Evolutionary conservation across 2,888 invertebrate species (phyloP).

Genomic region (Ganaspis brasiliensis): DNA sequence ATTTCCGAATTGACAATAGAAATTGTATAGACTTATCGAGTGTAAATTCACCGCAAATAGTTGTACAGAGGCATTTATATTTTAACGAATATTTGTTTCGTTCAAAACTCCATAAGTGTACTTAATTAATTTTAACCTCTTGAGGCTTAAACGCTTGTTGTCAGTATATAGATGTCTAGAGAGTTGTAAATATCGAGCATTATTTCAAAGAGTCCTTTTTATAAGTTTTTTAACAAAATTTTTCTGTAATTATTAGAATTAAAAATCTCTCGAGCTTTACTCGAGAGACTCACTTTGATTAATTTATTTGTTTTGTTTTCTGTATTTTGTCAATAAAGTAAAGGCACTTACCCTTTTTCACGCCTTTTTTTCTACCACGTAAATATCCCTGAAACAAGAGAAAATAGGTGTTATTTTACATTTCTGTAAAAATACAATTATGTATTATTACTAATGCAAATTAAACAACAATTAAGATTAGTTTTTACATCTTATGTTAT

Average conservation of each 20-base stretch:
- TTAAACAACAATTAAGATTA: no score
- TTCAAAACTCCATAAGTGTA: background rate
- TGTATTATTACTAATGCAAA: no score
- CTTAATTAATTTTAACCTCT: background rate
- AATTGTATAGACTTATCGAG: background rate
- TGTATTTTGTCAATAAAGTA: no score
- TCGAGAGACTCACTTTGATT: no score
- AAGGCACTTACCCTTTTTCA: background rate
- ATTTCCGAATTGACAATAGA: constrained; percentile 12
- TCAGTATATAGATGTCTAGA: background rate
- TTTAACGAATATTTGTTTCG: background rate
- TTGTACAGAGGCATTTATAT: background rate
- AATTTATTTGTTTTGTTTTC: no score
- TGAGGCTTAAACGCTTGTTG: background rate
- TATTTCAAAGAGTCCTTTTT: no score
- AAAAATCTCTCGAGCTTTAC: no score
- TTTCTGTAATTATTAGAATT: no score
- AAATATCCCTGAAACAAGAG: background rate
- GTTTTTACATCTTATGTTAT: no score
- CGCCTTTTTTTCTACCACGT: background rate
- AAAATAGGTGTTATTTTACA: background rate
- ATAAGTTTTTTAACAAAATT: no score
- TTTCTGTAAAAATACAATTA: no score
- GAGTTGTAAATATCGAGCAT: background rate
- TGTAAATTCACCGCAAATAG: background rate